Conservation (phyloP, 2,888 invertebrate genomes). For the Drosophila putrida region DNA sequence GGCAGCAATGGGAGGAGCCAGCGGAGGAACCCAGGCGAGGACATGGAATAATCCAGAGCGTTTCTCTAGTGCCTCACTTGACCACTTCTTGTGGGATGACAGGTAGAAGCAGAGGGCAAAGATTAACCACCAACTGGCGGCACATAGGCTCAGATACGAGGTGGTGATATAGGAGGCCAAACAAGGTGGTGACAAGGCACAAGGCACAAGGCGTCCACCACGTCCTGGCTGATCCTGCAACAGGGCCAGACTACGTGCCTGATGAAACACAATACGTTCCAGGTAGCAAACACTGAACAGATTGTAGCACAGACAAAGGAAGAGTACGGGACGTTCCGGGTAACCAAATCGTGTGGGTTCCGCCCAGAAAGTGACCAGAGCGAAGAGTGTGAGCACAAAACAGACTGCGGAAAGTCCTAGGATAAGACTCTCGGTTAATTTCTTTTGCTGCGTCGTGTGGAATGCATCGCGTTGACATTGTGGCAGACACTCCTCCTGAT, state of each 20-base stretch:
- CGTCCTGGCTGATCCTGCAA: constrained; percentile 86
- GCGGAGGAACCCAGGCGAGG: constrained; percentile 94
- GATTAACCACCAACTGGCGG: constrained; percentile 94
- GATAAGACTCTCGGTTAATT: constrained; percentile 90
- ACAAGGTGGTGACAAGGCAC: constrained; percentile 88
- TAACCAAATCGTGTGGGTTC: constrained; percentile 96
- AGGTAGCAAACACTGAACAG: constrained; percentile 91
- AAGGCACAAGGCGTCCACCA: constrained; percentile 68
- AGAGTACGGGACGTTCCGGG: constrained; percentile 96
- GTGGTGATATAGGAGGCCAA: constrained; percentile 91
- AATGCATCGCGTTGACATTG: constrained; percentile 90
- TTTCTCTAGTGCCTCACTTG: constrained; percentile 95
- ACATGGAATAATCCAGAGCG: constrained; percentile 94
- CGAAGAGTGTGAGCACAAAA: constrained; percentile 93
- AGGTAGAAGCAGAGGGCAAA: constrained; percentile 95
- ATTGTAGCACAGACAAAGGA: constrained; percentile 94
- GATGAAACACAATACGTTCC: constrained; percentile 88
- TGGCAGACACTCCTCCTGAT: constrained; percentile 87
- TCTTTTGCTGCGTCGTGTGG: constrained; percentile 89
- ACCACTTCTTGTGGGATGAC: constrained; percentile 96
- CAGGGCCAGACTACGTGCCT: constrained; percentile 78
- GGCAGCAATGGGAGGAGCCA: constrained; percentile 93
- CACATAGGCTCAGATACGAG: constrained; percentile 92
- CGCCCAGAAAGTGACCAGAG: constrained; percentile 94
- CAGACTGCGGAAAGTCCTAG: constrained; percentile 92